Base-by-base conservation (phyloP, 2,888 invertebrate genomes). In the Rhopalosiphum nymphaeae region DNA sequence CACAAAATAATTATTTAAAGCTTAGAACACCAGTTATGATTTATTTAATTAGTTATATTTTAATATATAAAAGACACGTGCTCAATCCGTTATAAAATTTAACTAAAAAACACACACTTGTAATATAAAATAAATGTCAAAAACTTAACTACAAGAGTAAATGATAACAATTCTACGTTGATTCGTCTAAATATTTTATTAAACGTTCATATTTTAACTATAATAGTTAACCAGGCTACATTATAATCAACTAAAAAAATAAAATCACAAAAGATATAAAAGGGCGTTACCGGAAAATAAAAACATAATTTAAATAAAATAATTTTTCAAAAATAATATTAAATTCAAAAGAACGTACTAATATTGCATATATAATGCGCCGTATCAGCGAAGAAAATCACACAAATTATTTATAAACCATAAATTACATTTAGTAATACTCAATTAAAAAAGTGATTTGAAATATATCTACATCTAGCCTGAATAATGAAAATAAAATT, bases 311-410 rank as follows among this genome's bases (percentile, higher is more conserved):
- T n/a, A 84, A 84, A 93, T n/a, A 67, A 78, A 88, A 88, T 78
- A 16, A 88, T n/a, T 56, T 21, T 26, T 49, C 42, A 56, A 46
- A 84, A 42, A 26, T 11, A 88, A 92, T 36, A 78, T 36, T 5
- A 13, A 84, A 88, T 86, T 56, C n/a, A n/a, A 85, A 49, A 84
- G 21, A 57, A 61, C 61, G 90, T 44, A 84, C 56, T 56, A 67
- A 67, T 91, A 91, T 94, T 92, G 88, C 94, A 94, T 94, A 94
- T 10, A 67, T 91, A 91, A 85, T 67, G 86, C 94, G 92, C 89
- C 91, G 91, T 89, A 44, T 56, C 11, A 53, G 36, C 36, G 36
- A 89, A 84, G n/a, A 91, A 56, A 44, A 56, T 42, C 29, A 49
- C n/a, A 87, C 49, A 87, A 87, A 87, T 9, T 46, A 49, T 3